Base-by-base conservation (phyloP, 2,888 invertebrate genomes). In the Dendrolimus houi region DNA sequence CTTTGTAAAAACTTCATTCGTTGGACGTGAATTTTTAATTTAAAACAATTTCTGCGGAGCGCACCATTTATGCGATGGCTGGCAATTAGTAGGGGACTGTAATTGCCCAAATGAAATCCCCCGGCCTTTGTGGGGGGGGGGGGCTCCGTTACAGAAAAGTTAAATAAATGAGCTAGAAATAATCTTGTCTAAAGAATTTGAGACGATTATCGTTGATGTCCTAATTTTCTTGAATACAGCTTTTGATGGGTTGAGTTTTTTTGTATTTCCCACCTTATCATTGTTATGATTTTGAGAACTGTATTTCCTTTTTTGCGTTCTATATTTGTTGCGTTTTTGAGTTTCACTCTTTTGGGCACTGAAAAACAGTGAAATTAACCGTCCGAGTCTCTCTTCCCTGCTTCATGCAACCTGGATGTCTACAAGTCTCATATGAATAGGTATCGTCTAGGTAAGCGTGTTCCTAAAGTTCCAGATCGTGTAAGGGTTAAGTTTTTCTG, bases 21-120 rank as follows among this genome's bases (percentile, higher is more conserved):
- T 53, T 53, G 53, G 64, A 66, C 66, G 63, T 64, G 78, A 69
- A 78, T 79, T 80, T 81, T 81, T 81, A 79, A 79, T 82, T 80
- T 77, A 81, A 81, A 80, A 79, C 79, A 81, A 79, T 81, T 77
- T 74, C 75, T 71, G 64, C 62, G 57, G 70, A 65, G 69, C 70
- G 66, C 72, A 72, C 72, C 73, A 72, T 79, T 78, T 71, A 71
- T 72, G 68, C 72, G 79, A 79, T 77, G 79, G 75, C 68, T 65
- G 68, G 75, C 76, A 79, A 81, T 81, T 81, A 81, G 78, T 72
- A 69, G 73, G 63, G 64, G 63, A 58, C 70, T 68, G 76, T 80
- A 77, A 81, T 80, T 75, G 77, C 72, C 70, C 67, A 70, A 74
- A 75, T 71, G 71, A 77, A 79, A 77, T 77, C 77, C 75, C 69